A percentile compares a stretch with the other conserved stretches of the same genome.
Conservation (phyloP, 2,113 vertebrate species). For the Gavialis gangeticus region DNA sequence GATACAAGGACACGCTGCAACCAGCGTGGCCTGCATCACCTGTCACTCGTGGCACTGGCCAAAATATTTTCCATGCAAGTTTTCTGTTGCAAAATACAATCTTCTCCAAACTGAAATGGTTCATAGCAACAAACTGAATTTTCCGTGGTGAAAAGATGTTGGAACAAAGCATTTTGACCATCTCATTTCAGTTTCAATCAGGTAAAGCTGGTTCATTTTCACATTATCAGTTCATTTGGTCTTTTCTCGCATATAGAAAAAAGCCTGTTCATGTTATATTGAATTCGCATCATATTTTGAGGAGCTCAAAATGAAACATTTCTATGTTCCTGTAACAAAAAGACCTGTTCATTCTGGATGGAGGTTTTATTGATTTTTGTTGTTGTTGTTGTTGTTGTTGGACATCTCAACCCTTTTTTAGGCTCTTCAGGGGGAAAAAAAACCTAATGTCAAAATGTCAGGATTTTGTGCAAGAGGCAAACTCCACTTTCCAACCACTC, state of each 20-base stretch:
- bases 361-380: background rate
- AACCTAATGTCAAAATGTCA: background rate
- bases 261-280: background rate
- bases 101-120: background rate
- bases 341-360: background rate
- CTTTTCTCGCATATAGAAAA: background rate
- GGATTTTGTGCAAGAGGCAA: background rate
- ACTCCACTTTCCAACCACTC: background rate
- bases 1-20: background rate
- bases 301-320: background rate
- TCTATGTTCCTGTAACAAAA: fast-evolving
- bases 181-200: fast-evolving
- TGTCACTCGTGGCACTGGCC: background rate
- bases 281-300: background rate
- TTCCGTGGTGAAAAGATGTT: background rate
- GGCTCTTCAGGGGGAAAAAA: fast-evolving
- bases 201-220: background rate
- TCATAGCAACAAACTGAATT: background rate
- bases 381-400: too few relatives aligned
- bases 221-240: background rate
- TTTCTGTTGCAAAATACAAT: background rate
- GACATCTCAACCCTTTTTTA: background rate
- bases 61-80: background rate
- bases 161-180: fast-evolving
- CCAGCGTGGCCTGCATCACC: background rate